Conservation (phyloP, 2,888 invertebrate genomes). For the Drosophila lutescens region DNA sequence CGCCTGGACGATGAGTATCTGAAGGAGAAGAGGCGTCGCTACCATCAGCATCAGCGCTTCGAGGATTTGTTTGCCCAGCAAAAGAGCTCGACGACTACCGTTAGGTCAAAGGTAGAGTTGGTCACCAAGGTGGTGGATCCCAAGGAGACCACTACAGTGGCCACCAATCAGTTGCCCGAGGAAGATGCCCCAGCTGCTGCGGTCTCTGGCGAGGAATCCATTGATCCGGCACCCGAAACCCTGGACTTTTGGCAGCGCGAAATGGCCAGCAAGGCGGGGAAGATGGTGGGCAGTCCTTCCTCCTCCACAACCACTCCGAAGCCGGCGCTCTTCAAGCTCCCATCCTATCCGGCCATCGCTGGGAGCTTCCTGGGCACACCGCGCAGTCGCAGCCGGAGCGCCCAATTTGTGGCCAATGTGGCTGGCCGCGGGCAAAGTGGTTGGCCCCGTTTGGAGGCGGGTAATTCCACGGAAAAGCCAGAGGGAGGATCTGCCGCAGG, state of each 20-base stretch:
- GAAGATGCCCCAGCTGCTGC: constrained; percentile 56
- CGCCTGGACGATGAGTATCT: constrained; percentile 78
- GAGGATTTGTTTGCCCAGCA: constrained; percentile 79
- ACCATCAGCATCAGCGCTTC: constrained; percentile 65
- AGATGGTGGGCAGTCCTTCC: not conserved
- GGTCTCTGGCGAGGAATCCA: constrained; percentile 49
- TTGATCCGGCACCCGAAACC: constrained; percentile 45
- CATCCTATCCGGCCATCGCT: constrained; percentile 75
- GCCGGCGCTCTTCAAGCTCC: constrained; percentile 72
- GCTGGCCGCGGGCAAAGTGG: constrained; percentile 59
- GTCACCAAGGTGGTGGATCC: not conserved
- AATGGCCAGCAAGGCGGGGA: constrained; percentile 57
- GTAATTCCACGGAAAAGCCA: constrained; percentile 8
- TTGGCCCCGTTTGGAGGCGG: constrained; percentile 30
- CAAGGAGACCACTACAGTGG: not conserved
- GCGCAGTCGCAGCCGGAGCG: constrained; percentile 74
- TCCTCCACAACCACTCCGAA: constrained; percentile 53
- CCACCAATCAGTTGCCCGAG: constrained; percentile 77
- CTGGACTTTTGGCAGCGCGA: constrained; percentile 68
- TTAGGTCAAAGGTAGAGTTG: not conserved
- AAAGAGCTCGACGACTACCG: constrained; percentile 19
- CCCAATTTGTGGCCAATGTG: constrained; percentile 80
- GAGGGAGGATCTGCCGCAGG: constrained; percentile 10
- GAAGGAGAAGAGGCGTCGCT: constrained; percentile 78
- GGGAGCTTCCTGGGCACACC: constrained; percentile 76